A percentile compares a stretch with the other conserved stretches of the same genome.
Evolutionary conservation across 2,797 vertebrate genomes (phyloP).

Genomic region (Rhinophrynus dorsalis): DNA sequence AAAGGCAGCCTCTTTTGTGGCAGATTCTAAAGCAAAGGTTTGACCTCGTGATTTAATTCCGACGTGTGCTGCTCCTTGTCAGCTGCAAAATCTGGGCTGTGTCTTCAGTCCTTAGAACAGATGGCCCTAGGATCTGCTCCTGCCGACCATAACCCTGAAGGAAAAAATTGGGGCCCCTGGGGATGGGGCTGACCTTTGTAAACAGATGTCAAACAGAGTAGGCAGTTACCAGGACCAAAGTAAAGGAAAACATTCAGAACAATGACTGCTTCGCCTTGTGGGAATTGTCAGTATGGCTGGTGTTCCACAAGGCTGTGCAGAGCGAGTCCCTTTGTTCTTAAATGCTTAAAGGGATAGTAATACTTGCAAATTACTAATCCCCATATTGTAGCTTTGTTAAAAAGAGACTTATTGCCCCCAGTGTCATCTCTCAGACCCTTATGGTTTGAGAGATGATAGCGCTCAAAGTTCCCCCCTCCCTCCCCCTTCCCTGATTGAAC

Average conservation of each 20-base stretch:
- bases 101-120: slow-evolving; percentile 7
- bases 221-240: neutral
- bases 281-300: neutral
- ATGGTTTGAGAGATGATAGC: too few species aligned
- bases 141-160: neutral
- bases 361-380: too few species aligned
- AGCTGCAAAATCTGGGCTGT: neutral
- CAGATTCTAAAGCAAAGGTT: neutral
- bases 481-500: too few species aligned
- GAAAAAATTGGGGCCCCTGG: neutral
- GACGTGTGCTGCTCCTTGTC: neutral
- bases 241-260: neutral
- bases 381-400: too few species aligned
- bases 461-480: too few species aligned
- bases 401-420: too few species aligned
- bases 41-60: slow-evolving; percentile 27
- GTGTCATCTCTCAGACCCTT: too few species aligned
- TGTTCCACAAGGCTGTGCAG: neutral
- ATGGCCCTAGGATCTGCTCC: neutral
- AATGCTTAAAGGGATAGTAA: too few species aligned
- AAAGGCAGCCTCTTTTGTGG: slow-evolving; percentile 20
- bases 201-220: slow-evolving; percentile 3
- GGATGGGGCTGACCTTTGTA: neutral
- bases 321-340: neutral
- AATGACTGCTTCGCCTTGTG: neutral